Evolutionary conservation across 2,888 invertebrate genomes (phyloP), one percentile per base, ranked within the genome.

Genomic region (Asteroscopus sphinx): DNA sequence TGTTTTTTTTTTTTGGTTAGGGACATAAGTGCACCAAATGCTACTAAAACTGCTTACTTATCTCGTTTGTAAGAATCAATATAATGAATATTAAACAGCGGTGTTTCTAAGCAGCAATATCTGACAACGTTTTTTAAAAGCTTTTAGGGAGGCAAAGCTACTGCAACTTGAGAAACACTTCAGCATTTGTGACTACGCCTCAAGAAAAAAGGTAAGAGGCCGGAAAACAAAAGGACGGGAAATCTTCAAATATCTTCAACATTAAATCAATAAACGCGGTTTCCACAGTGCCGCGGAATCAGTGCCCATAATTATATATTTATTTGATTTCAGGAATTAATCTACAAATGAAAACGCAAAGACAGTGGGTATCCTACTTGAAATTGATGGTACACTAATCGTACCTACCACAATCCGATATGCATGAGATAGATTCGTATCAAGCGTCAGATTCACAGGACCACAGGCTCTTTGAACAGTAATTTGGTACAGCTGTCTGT

Each of bases 371-470:
- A 32, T 11, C 32, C 12, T 41, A 21, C 16, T 26, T 41, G 12
- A 15, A 30, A 58, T 40, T 7, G 11, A 32, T 35, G 9, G 26
- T 12, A 49, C 4, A 15, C 17, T 30, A 66, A 13, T 28, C 0
- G 8, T 21, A 26, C 2, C 33, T 8, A 39, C 26, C 26, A 39
- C 11, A 55, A 72, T 40, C 26, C 46, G 59, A 74, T 67, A 67
- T 41, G 30, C 67, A 53, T 63, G 67, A 46, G 57, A 73, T 51
- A 16, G 41, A 54, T 49, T 37, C n/a, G 36, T 55, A 60, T 60
- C 59, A 40, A 56, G 32, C 36, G 12, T 57, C 46, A 37, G 45
- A 66, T 70, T 65, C 25, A 62, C 25, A n/a, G n/a, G n/a, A n/a
- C n/a, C n/a, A n/a, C n/a, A 60, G 2, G 7, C 42, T 54, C 41